Conservation (phyloP, 2,797 vertebrate species). For the Babyrousa celebensis region DNA sequence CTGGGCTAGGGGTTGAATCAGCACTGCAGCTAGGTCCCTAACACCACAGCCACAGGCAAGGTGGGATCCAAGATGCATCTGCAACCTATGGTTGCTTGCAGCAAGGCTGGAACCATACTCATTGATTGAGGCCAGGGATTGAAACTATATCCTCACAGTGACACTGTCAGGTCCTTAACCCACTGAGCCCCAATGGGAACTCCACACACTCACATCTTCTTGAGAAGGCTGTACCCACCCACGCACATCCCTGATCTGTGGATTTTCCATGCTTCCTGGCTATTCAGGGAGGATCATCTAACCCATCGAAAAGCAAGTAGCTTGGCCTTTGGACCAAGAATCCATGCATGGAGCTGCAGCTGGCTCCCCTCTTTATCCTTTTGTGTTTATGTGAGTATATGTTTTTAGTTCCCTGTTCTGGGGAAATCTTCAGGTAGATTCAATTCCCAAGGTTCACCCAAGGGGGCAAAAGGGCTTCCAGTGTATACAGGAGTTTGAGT, state of each 20-base stretch:
- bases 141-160: too few relatives aligned
- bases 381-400: accelerated
- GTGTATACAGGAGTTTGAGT: neutral
- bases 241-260: neutral
- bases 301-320: neutral
- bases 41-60: too few relatives aligned
- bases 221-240: neutral
- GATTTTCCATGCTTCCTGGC: neutral
- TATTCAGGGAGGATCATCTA: neutral
- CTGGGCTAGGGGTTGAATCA: too few relatives aligned
- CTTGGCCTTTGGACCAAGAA: neutral
- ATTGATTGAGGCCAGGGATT: too few relatives aligned
- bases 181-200: too few relatives aligned
- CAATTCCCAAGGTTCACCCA: neutral
- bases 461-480: neutral
- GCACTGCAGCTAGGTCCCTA: too few relatives aligned
- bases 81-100: too few relatives aligned
- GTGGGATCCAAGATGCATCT: too few relatives aligned
- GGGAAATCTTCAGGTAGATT: neutral
- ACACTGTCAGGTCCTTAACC: too few relatives aligned
- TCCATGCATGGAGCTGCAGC: accelerated
- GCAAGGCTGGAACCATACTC: too few relatives aligned
- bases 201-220: too few relatives aligned
- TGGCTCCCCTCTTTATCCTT: neutral
- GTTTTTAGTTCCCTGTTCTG: slow-evolving; percentile 27